Evolutionary conservation across 2,888 invertebrate species (phyloP).

Genomic region (Hydroisotoma schaefferi): DNA sequence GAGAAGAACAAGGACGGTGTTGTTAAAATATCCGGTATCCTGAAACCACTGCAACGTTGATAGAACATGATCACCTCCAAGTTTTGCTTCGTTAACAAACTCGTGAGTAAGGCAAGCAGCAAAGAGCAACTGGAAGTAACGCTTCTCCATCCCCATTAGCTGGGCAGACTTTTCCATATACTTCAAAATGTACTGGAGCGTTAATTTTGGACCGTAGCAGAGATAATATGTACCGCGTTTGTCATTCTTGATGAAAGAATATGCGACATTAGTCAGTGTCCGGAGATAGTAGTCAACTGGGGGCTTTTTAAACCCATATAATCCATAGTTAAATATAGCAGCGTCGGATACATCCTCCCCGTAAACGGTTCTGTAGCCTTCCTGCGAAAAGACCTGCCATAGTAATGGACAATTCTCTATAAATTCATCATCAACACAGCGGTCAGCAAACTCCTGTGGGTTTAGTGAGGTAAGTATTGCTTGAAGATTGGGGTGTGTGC

Average conservation of each 20-base stretch:
- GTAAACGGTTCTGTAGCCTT: constrained; percentile 66
- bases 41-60: constrained; percentile 60
- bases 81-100: constrained; percentile 69
- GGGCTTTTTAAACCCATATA: constrained; percentile 67
- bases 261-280: constrained; percentile 64
- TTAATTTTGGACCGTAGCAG: constrained; percentile 61
- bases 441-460: constrained; percentile 61
- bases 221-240: constrained; percentile 63
- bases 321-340: constrained; percentile 75
- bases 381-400: constrained; percentile 73
- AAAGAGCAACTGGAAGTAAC: constrained; percentile 82
- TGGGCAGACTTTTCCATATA: constrained; percentile 65
- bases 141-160: constrained; percentile 56
- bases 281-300: constrained; percentile 83
- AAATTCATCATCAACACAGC: constrained; percentile 61
- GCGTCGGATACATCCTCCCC: constrained; percentile 60
- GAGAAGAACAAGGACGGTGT: constrained; percentile 66
- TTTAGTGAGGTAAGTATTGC: constrained; percentile 70
- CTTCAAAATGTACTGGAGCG: constrained; percentile 67
- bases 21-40: constrained; percentile 59
- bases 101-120: constrained; percentile 80
- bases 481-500: constrained; percentile 81
- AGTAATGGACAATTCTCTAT: constrained; percentile 79
- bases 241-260: constrained; percentile 64
- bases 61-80: constrained; percentile 66